phyloP scores from a whole-genome alignment of 1,140 invertebrate genomes.

The Cotesia chilonis region DNA sequence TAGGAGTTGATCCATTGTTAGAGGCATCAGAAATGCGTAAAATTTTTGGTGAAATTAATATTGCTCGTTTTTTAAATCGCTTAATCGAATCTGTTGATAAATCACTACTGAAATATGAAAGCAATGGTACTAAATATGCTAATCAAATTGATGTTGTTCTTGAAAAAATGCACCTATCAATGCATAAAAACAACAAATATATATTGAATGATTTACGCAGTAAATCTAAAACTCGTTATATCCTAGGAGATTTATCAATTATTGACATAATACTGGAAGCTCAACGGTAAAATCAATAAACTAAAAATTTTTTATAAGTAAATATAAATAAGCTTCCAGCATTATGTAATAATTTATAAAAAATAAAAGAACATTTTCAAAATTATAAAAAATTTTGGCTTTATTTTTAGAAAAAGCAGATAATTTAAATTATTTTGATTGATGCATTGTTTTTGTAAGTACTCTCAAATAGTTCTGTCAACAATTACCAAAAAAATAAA shows the following conservation, averaged over 20 bases:
- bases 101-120: conserved; percentile 61
- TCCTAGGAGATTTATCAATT: conserved; percentile 53
- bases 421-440: no score
- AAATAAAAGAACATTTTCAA: no score
- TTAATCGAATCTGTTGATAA: conserved; percentile 56
- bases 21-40: conserved; percentile 54
- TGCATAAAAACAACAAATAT: conserved; percentile 39
- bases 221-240: conserved; percentile 41
- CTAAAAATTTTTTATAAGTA: background rate
- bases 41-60: conserved; percentile 66
- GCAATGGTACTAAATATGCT: conserved; percentile 51
- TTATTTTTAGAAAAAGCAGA: no score
- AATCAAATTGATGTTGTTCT: conserved; percentile 67
- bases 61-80: conserved; percentile 67
- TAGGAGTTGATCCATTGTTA: conserved; percentile 59
- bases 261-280: conserved; percentile 51
- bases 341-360: background rate
- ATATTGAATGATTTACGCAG: conserved; percentile 22
- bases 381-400: no score
- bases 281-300: background rate
- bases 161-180: conserved; percentile 56
- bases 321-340: background rate
- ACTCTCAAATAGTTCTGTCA: no score
- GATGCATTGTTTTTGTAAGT: no score
- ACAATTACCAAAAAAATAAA: no score